Percentiles rank a stretch among this genome's conserved stretches.
Conservation (phyloP, 2,113 vertebrate genomes). For the Blennius ocellaris region DNA sequence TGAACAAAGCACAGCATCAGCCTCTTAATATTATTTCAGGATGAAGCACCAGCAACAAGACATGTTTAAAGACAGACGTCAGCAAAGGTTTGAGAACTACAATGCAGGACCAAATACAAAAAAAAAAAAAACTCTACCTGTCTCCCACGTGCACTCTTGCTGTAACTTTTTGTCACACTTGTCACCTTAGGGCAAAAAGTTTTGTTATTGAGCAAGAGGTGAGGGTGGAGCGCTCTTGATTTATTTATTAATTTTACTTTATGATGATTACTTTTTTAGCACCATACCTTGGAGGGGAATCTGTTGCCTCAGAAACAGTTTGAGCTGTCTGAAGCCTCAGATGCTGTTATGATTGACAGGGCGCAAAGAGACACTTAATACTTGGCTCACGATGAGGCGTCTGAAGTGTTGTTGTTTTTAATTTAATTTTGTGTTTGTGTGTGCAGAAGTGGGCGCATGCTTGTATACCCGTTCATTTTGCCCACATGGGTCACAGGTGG, state of each 20-base stretch:
- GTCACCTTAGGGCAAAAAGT: conserved; percentile 50
- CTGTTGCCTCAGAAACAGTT: conserved; percentile 17
- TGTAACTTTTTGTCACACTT: conserved; percentile 5
- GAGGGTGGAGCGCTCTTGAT: no score
- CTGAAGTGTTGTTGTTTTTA: not conserved
- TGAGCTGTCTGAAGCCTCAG: conserved; percentile 25
- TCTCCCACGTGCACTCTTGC: conserved; percentile 16
- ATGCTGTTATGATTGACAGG: conserved; percentile 32
- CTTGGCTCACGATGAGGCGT: conserved; percentile 12
- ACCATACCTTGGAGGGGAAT: conserved; percentile 32
- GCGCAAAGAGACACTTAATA: not conserved
- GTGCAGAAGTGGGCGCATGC: conserved; percentile 10
- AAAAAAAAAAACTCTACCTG: conserved; percentile 14
- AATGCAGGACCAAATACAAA: conserved; percentile 49
- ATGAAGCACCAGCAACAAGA: conserved; percentile 52
- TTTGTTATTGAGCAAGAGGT: conserved; percentile 19
- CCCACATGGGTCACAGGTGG: conserved; percentile 33
- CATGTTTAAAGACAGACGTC: conserved; percentile 61
- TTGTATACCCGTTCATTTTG: conserved; percentile 39
- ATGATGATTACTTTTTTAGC: conserved; percentile 32
- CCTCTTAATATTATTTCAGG: conserved; percentile 64
- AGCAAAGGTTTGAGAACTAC: conserved; percentile 53
- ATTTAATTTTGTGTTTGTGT: not conserved
- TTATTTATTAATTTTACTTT: no score
- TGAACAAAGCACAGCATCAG: conserved; percentile 36